Conservation (phyloP, 2,113 vertebrate species). For the Eubucco bourcierii region DNA sequence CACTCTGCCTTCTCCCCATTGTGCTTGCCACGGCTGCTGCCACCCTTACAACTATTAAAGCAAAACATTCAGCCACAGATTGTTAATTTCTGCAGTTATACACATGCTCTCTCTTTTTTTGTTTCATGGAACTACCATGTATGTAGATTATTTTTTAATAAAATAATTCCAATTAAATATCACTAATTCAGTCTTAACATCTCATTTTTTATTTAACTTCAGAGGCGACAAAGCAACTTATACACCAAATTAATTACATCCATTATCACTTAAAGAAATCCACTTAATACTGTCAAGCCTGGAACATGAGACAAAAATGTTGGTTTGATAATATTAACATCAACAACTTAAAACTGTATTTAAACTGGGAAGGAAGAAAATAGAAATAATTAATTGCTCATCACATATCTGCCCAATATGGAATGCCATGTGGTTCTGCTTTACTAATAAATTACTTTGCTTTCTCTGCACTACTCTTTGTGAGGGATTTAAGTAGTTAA, state of each 20-base stretch:
- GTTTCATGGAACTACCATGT: slow-evolving; percentile 6
- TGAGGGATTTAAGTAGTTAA: slow-evolving; percentile 50
- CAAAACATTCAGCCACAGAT: slow-evolving; percentile 22
- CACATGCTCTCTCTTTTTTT: background rate
- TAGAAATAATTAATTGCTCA: slow-evolving; percentile 73
- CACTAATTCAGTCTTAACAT: slow-evolving; percentile 49
- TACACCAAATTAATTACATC: slow-evolving; percentile 67
- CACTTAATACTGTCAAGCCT: slow-evolving; percentile 58
- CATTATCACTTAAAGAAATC: slow-evolving; percentile 65
- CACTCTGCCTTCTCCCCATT: background rate
- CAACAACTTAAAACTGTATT: slow-evolving; percentile 69
- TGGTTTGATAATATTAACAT: slow-evolving; percentile 44
- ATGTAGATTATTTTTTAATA: slow-evolving; percentile 17
- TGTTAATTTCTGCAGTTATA: slow-evolving; percentile 35
- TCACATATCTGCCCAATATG: slow-evolving; percentile 72
- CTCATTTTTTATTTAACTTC: slow-evolving; percentile 61
- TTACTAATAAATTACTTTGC: slow-evolving; percentile 61
- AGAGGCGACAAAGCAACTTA: slow-evolving; percentile 38
- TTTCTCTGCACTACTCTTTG: slow-evolving; percentile 30
- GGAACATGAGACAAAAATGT: slow-evolving; percentile 52
- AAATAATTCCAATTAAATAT: slow-evolving; percentile 62
- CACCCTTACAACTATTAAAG: background rate
- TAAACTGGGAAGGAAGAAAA: slow-evolving; percentile 59
- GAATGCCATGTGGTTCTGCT: slow-evolving; percentile 61
- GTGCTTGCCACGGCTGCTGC: background rate